Percentiles rank a stretch among this genome's conserved stretches.
phyloP scores from a whole-genome alignment of 2,888 invertebrate genomes.

The Torymus auratus region DNA sequence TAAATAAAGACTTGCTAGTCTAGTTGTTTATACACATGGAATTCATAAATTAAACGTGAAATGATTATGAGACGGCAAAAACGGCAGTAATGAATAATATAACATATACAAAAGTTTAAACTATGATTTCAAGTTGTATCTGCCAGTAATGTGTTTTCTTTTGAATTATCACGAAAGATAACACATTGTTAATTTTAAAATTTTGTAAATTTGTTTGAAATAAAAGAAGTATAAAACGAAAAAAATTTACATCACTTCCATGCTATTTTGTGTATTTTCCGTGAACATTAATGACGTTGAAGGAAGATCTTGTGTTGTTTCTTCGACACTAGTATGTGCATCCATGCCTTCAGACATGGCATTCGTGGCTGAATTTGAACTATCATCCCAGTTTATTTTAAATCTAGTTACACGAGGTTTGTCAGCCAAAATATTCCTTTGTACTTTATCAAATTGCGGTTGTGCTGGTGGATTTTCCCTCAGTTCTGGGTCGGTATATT shows the following conservation, averaged over 20 bases:
- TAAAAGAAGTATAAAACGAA: slow-evolving; percentile 33
- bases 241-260: slow-evolving; percentile 75
- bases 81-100: slow-evolving; percentile 27
- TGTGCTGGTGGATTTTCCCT: slow-evolving; percentile 95
- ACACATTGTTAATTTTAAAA: slow-evolving; percentile 27
- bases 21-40: slow-evolving; percentile 51
- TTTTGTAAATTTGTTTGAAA: slow-evolving; percentile 27
- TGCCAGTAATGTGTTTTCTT: slow-evolving; percentile 25
- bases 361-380: slow-evolving; percentile 70
- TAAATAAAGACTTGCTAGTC: slow-evolving; percentile 35
- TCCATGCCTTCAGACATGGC: slow-evolving; percentile 71
- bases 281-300: slow-evolving; percentile 72
- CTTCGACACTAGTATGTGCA: slow-evolving; percentile 69
- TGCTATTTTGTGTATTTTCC: slow-evolving; percentile 74
- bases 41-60: slow-evolving; percentile 55
- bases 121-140: slow-evolving; percentile 27
- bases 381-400: slow-evolving; percentile 97
- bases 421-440: slow-evolving; percentile 77
- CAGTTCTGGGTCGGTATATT: slow-evolving; percentile 94
- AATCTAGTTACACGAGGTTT: slow-evolving; percentile 96
- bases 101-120: slow-evolving; percentile 37
- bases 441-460: slow-evolving; percentile 95
- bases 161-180: slow-evolving; percentile 32
- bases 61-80: slow-evolving; percentile 44
- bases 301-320: slow-evolving; percentile 70